These are phyloP conservation scores for Apodemus agrarius DNA, from an alignment of 2,797 vertebrate species.

Conservation along the genomic window DNA sequence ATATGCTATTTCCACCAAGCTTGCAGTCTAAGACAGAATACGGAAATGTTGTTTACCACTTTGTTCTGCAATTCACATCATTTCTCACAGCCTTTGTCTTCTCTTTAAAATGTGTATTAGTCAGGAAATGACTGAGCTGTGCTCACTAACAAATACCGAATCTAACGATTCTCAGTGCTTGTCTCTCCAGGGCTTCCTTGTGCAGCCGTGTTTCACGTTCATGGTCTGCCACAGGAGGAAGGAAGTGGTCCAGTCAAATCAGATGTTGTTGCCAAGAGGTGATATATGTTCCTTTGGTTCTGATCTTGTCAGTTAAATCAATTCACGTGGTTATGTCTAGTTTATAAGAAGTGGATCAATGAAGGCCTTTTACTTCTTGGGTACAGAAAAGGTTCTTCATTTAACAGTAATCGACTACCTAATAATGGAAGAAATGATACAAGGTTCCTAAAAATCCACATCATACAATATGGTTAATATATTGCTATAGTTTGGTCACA, in stretches of 20 bases:
- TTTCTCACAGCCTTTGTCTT: not conserved
- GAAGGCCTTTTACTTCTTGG: not conserved
- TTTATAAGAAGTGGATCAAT: not conserved
- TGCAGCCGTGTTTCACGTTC: not conserved
- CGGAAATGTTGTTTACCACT: not conserved
- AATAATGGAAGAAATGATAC: too few relatives aligned
- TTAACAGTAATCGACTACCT: not conserved
- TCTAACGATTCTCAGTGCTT: not conserved
- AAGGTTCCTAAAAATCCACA: not conserved
- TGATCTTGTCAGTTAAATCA: not conserved
- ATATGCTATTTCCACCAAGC: not conserved
- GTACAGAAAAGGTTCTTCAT: constrained; percentile 3
- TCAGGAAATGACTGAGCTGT: not conserved
- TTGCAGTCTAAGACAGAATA: not conserved
- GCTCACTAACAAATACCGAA: not conserved
- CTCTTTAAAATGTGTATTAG: not conserved
- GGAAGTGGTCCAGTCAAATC: not conserved
- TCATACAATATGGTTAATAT: not conserved
- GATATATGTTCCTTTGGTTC: not conserved
- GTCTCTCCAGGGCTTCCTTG: not conserved
- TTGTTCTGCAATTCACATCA: not conserved
- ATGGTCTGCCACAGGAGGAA: not conserved
- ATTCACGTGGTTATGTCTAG: not conserved
- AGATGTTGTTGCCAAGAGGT: not conserved
- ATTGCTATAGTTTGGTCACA: not conserved